Conservation (phyloP, 2,113 vertebrate genomes). For the Tor tambroides region DNA sequence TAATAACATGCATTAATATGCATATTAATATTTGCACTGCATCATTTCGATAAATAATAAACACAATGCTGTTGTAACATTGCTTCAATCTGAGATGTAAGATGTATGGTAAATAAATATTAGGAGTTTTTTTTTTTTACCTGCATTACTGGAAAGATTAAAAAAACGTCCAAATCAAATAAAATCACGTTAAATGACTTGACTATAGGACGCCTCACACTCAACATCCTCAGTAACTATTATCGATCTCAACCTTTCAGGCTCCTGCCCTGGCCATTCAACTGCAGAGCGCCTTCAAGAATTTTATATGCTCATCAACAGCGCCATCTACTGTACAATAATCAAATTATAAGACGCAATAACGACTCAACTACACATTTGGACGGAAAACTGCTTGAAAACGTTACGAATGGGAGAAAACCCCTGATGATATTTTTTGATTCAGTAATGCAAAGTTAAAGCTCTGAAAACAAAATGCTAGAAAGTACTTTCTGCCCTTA, state of each 20-base stretch:
- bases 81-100: neutral
- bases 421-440: neutral
- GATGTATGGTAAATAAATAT: neutral
- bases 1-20: slow-evolving; percentile 7
- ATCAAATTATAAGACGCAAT: neutral
- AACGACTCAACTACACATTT: neutral
- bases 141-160: neutral
- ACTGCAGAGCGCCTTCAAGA: neutral
- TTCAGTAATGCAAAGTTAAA: neutral
- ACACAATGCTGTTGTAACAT: too few relatives aligned
- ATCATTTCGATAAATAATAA: neutral
- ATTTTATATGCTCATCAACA: slow-evolving; percentile 6
- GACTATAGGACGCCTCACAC: neutral
- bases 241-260: neutral
- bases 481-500: too few relatives aligned
- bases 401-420: neutral
- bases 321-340: slow-evolving; percentile 53
- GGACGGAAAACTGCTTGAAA: neutral
- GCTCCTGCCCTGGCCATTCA: neutral
- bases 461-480: neutral
- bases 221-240: neutral
- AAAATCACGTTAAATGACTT: neutral
- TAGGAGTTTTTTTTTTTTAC: too few relatives aligned
- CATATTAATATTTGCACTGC: neutral
- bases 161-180: neutral